phyloP scores from a whole-genome alignment of 2,888 invertebrate species.

The Bugulina stolonifera region DNA sequence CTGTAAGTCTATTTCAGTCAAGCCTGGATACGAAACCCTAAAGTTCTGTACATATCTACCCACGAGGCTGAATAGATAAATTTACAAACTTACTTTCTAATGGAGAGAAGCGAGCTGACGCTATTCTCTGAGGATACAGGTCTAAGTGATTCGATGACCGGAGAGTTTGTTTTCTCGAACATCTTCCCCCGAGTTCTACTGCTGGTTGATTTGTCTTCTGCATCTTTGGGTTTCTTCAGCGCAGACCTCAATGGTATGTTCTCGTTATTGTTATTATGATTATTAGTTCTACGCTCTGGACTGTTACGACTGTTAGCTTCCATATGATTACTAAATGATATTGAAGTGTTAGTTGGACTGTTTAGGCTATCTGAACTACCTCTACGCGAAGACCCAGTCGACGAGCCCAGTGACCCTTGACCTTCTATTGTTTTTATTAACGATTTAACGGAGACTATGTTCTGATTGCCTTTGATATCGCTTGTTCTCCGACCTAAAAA shows the following conservation, averaged over 20 bases:
- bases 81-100: background rate
- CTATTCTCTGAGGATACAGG: constrained; percentile 19
- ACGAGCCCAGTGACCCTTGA: constrained; percentile 17
- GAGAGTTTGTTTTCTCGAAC: constrained; percentile 24
- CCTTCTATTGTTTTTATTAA: constrained; percentile 25
- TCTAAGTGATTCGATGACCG: constrained; percentile 21
- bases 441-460: constrained; percentile 23
- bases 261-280: constrained; percentile 17
- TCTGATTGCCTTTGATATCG: constrained; percentile 17
- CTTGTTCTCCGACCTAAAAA: background rate
- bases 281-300: background rate
- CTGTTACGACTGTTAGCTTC: background rate
- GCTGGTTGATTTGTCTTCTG: constrained; percentile 25
- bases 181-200: background rate
- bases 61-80: too few relatives aligned
- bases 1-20: too few relatives aligned
- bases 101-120: constrained; percentile 18
- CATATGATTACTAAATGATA: constrained; percentile 7
- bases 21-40: too few relatives aligned
- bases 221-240: constrained; percentile 28
- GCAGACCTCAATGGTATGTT: constrained; percentile 27
- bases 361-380: constrained; percentile 51
- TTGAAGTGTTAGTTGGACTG: constrained; percentile 24
- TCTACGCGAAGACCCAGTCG: constrained; percentile 57
- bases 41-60: too few relatives aligned